These are phyloP conservation scores for Nymphalis urticae DNA, from an alignment of 2,888 invertebrate genomes.

Conservation along the genomic window DNA sequence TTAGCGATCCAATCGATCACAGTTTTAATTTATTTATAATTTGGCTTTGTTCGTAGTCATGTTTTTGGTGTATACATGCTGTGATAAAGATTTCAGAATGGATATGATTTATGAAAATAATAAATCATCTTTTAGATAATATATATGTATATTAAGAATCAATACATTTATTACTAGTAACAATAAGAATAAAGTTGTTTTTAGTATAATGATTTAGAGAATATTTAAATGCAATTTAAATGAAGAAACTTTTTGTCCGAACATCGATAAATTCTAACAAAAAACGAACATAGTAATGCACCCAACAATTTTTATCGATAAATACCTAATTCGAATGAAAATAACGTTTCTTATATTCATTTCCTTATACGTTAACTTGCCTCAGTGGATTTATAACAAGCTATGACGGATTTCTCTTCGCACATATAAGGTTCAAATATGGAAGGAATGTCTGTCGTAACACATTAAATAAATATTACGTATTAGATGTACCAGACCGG, in stretches of 20 bases:
- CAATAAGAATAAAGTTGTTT: no score
- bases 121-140: neutral
- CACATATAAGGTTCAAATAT: conserved; percentile 30
- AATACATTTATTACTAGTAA: no score
- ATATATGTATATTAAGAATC: no score
- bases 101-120: neutral
- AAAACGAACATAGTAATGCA: no score
- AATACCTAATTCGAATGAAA: neutral
- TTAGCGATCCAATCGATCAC: conserved; percentile 5
- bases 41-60: conserved; percentile 6
- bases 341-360: neutral
- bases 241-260: no score
- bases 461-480: conserved; percentile 32
- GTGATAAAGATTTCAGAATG: neutral
- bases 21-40: neutral
- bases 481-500: conserved; percentile 20
- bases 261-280: no score
- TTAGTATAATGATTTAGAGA: no score
- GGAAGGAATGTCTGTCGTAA: conserved; percentile 31
- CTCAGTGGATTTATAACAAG: conserved; percentile 14
- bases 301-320: no score
- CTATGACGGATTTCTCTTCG: conserved; percentile 32
- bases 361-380: conserved; percentile 4
- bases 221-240: no score
- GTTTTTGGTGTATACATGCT: neutral